phyloP scores from a whole-genome alignment of 2,797 vertebrate genomes.

The Gobionotothen gibberifrons region DNA sequence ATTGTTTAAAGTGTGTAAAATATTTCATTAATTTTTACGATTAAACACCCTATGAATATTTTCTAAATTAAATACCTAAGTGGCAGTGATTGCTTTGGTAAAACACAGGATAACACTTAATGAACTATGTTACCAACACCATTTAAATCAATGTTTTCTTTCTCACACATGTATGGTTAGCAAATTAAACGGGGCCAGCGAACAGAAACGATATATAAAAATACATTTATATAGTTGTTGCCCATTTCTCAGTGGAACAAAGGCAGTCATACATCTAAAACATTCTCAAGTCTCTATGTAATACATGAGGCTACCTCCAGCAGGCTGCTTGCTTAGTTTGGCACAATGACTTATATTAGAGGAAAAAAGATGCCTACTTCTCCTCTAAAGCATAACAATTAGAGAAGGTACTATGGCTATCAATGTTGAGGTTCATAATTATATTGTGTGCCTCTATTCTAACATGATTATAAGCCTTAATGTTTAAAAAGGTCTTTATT shows the following conservation, averaged over 20 bases:
- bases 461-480: too few relatives aligned
- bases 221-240: conserved; percentile 29
- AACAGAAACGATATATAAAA: conserved; percentile 14
- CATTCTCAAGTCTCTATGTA: background rate
- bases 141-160: conserved; percentile 28
- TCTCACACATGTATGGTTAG: conserved; percentile 23
- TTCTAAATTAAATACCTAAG: conserved; percentile 30
- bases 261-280: background rate
- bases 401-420: background rate
- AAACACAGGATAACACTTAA: conserved; percentile 19
- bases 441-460: too few relatives aligned
- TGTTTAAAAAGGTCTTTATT: too few relatives aligned
- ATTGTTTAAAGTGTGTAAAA: conserved; percentile 62
- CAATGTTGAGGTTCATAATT: too few relatives aligned
- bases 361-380: background rate
- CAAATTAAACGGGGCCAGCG: conserved; percentile 24
- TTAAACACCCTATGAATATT: conserved; percentile 32
- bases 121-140: conserved; percentile 18
- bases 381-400: background rate
- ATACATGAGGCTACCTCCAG: background rate
- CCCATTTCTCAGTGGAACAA: conserved; percentile 22
- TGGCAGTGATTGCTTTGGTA: conserved; percentile 10
- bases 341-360: background rate
- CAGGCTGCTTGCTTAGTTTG: background rate
- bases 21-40: conserved; percentile 58